These are phyloP conservation scores for Caenorhabditis sulstoni DNA, from an alignment of 2,888 invertebrate species.

Conservation along the genomic window DNA sequence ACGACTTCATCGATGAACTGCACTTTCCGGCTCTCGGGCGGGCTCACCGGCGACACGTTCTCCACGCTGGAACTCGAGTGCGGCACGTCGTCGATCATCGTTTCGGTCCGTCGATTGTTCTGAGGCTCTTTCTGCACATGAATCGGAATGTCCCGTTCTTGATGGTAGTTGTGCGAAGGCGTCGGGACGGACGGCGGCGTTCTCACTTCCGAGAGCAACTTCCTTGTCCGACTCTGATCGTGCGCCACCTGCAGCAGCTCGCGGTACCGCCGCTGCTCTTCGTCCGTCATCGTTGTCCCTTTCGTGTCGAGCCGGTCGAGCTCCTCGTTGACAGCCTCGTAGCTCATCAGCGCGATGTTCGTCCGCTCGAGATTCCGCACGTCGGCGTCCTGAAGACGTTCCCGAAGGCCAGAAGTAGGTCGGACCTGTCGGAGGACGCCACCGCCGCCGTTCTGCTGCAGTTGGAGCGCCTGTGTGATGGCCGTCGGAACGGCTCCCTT, in stretches of 20 bases:
- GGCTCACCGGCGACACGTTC: slow-evolving; percentile 59
- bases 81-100: slow-evolving; percentile 71
- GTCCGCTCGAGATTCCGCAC: slow-evolving; percentile 61
- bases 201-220: slow-evolving; percentile 31
- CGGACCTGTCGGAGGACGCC: slow-evolving; percentile 31
- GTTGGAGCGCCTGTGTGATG: slow-evolving; percentile 64
- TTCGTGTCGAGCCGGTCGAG: slow-evolving; percentile 71
- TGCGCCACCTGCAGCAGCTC: slow-evolving; percentile 53
- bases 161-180: slow-evolving; percentile 3
- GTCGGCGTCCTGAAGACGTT: slow-evolving; percentile 54
- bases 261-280: slow-evolving; percentile 63
- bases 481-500: slow-evolving; percentile 67
- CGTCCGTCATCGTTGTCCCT: slow-evolving; percentile 66
- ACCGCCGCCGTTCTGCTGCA: slow-evolving; percentile 43
- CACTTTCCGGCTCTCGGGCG: slow-evolving; percentile 67
- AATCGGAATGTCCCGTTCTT: slow-evolving; percentile 47
- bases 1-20: slow-evolving; percentile 67
- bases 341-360: slow-evolving; percentile 62
- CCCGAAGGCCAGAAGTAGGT: slow-evolving; percentile 43
- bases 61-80: slow-evolving; percentile 62
- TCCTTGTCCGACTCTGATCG: slow-evolving; percentile 42
- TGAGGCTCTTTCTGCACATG: slow-evolving; percentile 30
- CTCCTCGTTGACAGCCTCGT: slow-evolving; percentile 72
- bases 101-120: slow-evolving; percentile 56
- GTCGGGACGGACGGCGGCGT: slow-evolving; percentile 18